These are phyloP conservation scores for Steinernema feltiae DNA, from an alignment of 1,140 invertebrate species.

Conservation along the genomic window DNA sequence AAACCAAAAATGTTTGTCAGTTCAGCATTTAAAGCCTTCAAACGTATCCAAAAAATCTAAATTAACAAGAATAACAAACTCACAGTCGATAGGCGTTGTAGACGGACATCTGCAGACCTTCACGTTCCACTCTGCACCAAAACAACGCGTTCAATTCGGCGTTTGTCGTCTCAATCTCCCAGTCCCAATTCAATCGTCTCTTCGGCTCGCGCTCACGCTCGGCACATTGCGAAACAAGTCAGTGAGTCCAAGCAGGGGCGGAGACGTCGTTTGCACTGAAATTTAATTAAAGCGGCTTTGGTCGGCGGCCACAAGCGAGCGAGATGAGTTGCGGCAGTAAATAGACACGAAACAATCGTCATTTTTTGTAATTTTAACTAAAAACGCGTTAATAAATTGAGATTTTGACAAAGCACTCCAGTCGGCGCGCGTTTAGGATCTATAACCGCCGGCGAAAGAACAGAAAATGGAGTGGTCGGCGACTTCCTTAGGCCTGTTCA, in stretches of 20 bases:
- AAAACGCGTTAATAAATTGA: neutral
- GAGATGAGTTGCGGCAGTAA: neutral
- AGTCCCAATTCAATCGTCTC: neutral
- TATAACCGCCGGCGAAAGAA: neutral
- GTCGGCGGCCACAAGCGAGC: neutral
- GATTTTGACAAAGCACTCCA: neutral
- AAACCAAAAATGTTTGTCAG: too few relatives aligned
- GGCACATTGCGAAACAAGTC: neutral
- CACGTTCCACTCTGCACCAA: too few relatives aligned
- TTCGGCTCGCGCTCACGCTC: neutral
- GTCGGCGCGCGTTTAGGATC: neutral
- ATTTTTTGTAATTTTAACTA: neutral
- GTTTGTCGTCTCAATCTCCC: neutral
- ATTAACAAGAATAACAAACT: too few relatives aligned
- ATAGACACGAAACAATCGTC: neutral
- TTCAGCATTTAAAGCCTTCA: too few relatives aligned
- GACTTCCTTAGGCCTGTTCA: neutral
- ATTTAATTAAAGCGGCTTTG: neutral
- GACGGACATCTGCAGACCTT: constrained; percentile 32
- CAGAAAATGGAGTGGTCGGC: neutral
- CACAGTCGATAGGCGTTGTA: constrained; percentile 29
- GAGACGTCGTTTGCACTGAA: neutral
- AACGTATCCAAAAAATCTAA: too few relatives aligned
- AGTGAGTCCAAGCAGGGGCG: neutral
- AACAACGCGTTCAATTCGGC: too few relatives aligned